Evolutionary conservation across 2,113 vertebrate species (phyloP), one percentile per base, ranked within the genome.

Genomic region (Fulmarus glacialis): DNA sequence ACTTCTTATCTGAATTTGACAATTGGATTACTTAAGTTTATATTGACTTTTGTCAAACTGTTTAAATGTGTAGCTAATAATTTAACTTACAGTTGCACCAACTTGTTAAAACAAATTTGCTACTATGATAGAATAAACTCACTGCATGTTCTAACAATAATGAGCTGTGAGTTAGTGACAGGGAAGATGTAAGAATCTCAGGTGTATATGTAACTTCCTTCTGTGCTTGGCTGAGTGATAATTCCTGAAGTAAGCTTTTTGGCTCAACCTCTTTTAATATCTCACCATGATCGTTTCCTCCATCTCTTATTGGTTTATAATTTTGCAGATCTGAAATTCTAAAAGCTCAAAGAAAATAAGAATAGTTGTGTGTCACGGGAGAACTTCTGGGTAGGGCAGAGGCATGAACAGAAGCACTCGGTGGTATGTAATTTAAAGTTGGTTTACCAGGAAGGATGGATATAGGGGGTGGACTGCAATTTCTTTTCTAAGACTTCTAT

Each of bases 21-120:
- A 95, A 89, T 90, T 24, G 58, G 15, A 84, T 94, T 96, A 68
- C 58, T 87, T 93, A 85, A 67, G 87, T 93, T 62, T 95, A 36
- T 68, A 38, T 64, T 80, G 72, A 84, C 60, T 82, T 95, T 83
- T 36, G 45, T 90, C 47, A 55, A 68, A 58, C 36, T 72, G 19
- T 70, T 88, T 73, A 93, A 85, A 90, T 48, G 19, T 72, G 64
- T 59, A 29, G 38, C 42, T 64, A 8, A 34, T 86, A 96, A 71
- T 89, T 73, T 72, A 74, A 85, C 62, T 93, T 72, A 15, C 5
- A 68, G 36, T 48, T 90, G 36, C 15, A 78, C 47, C 16, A 79
- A 11, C 23, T 64, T 73, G 13, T 81, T 90, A 64, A 85, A 91
- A 66, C 7, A 24, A 34, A 64, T 80, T 81, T 85, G 32, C 17